phyloP scores from a whole-genome alignment of 2,113 vertebrate genomes.

The Daphoenositta chrysoptera region DNA sequence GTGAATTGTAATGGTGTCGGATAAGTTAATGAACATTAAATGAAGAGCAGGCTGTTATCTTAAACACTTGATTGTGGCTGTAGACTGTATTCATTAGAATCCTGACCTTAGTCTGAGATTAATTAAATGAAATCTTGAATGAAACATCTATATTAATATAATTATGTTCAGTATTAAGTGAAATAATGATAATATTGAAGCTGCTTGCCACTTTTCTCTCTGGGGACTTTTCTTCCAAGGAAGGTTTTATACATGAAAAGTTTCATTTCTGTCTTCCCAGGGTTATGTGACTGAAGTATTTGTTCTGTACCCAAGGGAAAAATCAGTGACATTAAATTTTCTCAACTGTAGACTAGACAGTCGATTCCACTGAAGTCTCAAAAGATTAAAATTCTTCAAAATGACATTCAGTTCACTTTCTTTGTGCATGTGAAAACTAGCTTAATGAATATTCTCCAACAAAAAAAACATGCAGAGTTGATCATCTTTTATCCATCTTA shows the following conservation, averaged over 20 bases:
- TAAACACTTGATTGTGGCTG: neutral
- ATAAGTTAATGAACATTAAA: neutral
- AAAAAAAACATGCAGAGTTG: neutral
- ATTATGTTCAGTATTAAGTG: neutral
- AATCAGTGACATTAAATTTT: neutral
- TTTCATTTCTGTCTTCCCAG: neutral
- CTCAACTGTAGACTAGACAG: neutral
- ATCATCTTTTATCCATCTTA: neutral
- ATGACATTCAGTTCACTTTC: neutral
- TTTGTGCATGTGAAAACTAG: neutral
- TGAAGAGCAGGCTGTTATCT: neutral
- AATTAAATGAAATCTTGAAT: constrained; percentile 10
- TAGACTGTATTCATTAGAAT: neutral
- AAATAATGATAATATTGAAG: constrained; percentile 15
- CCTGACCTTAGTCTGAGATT: constrained; percentile 5
- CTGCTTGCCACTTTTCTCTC: neutral
- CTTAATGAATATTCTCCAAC: neutral
- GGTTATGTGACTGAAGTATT: neutral
- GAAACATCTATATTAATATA: neutral
- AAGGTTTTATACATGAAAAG: neutral
- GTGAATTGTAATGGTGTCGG: neutral
- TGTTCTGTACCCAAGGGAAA: neutral
- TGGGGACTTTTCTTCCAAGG: neutral
- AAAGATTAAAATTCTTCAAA: neutral
- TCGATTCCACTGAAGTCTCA: neutral